These are phyloP conservation scores for Chironomus riparius DNA, from an alignment of 2,888 invertebrate species.

Conservation along the genomic window DNA sequence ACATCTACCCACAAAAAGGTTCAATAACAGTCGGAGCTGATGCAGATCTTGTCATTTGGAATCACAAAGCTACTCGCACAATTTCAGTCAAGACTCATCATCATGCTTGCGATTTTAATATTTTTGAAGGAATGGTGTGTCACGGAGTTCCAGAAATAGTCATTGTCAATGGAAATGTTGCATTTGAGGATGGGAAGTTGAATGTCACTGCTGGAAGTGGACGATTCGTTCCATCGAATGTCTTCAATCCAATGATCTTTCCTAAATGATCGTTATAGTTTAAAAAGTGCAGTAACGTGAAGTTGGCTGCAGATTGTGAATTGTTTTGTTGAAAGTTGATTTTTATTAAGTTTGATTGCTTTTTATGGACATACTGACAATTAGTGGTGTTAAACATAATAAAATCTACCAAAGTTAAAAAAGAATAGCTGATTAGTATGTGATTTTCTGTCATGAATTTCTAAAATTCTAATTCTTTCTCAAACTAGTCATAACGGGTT, in stretches of 20 bases:
- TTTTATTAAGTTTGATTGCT: too few species aligned
- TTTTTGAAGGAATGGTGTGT: conserved; percentile 92
- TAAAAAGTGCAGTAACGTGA: too few species aligned
- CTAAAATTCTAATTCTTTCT: too few species aligned
- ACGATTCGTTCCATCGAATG: conserved; percentile 63
- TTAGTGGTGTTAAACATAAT: too few species aligned
- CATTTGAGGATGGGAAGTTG: conserved; percentile 82
- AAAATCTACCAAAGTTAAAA: too few species aligned
- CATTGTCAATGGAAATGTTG: conserved; percentile 82
- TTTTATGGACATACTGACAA: too few species aligned
- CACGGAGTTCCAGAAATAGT: conserved; percentile 91
- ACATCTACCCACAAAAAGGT: conserved; percentile 93
- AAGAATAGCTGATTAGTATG: too few species aligned
- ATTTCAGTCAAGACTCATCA: conserved; percentile 90
- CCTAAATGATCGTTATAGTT: too few species aligned
- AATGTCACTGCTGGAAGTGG: conserved; percentile 86
- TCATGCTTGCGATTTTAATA: conserved; percentile 91
- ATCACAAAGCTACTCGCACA: conserved; percentile 71
- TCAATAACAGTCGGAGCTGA: conserved; percentile 86
- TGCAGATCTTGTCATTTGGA: conserved; percentile 96
- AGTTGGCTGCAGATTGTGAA: too few species aligned
- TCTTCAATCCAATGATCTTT: neutral
- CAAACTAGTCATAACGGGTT: too few species aligned
- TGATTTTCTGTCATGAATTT: too few species aligned
- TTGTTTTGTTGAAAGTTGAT: too few species aligned